These are phyloP conservation scores for Osmerus eperlanus DNA, from an alignment of 2,113 vertebrate species.

Conservation along the genomic window DNA sequence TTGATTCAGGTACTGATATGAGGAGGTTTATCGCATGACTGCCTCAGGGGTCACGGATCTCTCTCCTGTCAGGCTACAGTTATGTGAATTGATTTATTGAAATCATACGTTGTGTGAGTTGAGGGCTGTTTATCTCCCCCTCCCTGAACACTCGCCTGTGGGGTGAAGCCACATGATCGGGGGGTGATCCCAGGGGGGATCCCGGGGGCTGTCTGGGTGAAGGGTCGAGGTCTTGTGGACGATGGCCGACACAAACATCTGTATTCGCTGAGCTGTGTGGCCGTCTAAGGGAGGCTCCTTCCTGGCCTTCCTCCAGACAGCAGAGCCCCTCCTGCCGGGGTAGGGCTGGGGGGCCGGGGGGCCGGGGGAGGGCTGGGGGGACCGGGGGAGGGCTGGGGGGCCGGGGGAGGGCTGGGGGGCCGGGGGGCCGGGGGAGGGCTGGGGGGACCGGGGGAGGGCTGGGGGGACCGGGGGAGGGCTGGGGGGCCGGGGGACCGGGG, in stretches of 20 bases:
- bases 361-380: not conserved
- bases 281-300: constrained; percentile 26
- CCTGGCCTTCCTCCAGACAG: constrained; percentile 8
- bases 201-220: constrained; percentile 31
- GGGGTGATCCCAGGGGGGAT: not conserved
- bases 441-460: too few relatives aligned
- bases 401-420: not conserved
- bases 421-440: not conserved
- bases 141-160: not conserved
- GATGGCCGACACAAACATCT: constrained; percentile 13
- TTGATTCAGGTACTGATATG: too few relatives aligned
- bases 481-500: not conserved
- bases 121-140: not conserved
- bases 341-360: constrained; percentile 3
- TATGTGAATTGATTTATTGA: not conserved
- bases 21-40: too few relatives aligned
- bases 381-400: not conserved
- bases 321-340: constrained; percentile 6
- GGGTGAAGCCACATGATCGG: constrained; percentile 14
- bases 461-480: not conserved
- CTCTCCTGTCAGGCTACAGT: not conserved
- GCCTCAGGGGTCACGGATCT: too few relatives aligned
- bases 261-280: not conserved
- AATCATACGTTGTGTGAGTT: not conserved
- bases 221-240: constrained; percentile 46